phyloP scores from a whole-genome alignment of 1,140 invertebrate genomes.

The Cotesia chilonis region DNA sequence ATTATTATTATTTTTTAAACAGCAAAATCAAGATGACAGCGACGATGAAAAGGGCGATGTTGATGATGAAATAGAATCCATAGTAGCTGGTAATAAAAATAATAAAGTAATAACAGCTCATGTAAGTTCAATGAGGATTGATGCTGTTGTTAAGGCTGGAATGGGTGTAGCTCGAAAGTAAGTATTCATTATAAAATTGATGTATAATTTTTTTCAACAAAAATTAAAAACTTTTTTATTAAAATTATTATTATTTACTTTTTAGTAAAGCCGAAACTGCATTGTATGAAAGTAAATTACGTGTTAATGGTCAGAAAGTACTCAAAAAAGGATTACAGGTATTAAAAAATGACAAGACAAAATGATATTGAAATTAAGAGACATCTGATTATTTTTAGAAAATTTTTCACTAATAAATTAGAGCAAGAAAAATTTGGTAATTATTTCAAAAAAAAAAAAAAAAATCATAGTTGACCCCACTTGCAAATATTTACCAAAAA shows the following conservation, averaged over 20 bases:
- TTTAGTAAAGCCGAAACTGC: constrained; percentile 72
- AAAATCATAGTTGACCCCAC: too few species aligned
- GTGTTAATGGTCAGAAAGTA: constrained; percentile 73
- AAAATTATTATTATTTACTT: constrained; percentile 38
- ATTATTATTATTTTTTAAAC: neutral
- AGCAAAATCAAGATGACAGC: neutral
- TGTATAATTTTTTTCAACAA: too few species aligned
- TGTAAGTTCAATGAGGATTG: constrained; percentile 71
- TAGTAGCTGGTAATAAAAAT: constrained; percentile 21
- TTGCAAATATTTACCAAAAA: too few species aligned
- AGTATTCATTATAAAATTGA: constrained; percentile 24
- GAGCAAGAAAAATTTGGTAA: too few species aligned
- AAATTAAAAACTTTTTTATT: neutral
- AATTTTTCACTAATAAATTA: too few species aligned
- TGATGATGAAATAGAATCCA: neutral
- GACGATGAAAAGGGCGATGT: constrained; percentile 27
- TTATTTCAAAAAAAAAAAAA: too few species aligned
- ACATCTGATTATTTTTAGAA: too few species aligned
- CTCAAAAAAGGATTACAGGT: constrained; percentile 71
- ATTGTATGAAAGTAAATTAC: constrained; percentile 75
- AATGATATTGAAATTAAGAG: neutral
- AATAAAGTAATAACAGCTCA: constrained; percentile 69
- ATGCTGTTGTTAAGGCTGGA: constrained; percentile 72
- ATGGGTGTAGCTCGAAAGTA: constrained; percentile 73
- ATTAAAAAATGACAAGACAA: constrained; percentile 42